A percentile compares a stretch with the other conserved stretches of the same genome.
These are phyloP conservation scores for Silurus aristotelis DNA, from an alignment of 2,797 vertebrate genomes.

Conservation along the genomic window DNA sequence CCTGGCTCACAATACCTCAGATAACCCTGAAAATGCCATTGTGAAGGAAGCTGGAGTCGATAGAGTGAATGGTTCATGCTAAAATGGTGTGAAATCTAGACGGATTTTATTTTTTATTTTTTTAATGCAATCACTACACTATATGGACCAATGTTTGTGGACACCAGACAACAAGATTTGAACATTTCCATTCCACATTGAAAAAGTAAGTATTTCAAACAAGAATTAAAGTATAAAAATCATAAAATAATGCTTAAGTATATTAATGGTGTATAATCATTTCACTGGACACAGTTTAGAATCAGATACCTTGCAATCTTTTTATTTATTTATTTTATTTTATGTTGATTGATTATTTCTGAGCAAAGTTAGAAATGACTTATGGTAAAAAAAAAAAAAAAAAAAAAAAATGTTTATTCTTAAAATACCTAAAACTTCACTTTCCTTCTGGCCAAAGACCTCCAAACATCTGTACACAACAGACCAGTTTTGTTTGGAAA, in stretches of 20 bases:
- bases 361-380: background rate
- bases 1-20: slow-evolving; percentile 9
- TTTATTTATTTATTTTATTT: background rate
- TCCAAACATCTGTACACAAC: no score
- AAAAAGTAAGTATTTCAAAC: background rate
- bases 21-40: slow-evolving; percentile 6
- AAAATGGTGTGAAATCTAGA: background rate
- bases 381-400: background rate
- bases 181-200: no score
- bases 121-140: no score
- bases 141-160: no score
- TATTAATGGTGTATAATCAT: background rate
- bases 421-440: background rate
- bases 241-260: background rate
- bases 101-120: no score
- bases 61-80: background rate
- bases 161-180: no score
- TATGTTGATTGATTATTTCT: background rate
- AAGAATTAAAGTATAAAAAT: background rate
- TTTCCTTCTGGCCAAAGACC: background rate
- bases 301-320: no score
- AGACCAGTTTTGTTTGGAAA: no score
- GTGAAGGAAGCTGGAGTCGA: background rate
- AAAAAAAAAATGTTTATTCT: background rate
- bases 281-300: background rate